These are phyloP conservation scores for Otolemur crassicaudatus DNA, from an alignment of 2,797 vertebrate species.

Conservation along the genomic window DNA sequence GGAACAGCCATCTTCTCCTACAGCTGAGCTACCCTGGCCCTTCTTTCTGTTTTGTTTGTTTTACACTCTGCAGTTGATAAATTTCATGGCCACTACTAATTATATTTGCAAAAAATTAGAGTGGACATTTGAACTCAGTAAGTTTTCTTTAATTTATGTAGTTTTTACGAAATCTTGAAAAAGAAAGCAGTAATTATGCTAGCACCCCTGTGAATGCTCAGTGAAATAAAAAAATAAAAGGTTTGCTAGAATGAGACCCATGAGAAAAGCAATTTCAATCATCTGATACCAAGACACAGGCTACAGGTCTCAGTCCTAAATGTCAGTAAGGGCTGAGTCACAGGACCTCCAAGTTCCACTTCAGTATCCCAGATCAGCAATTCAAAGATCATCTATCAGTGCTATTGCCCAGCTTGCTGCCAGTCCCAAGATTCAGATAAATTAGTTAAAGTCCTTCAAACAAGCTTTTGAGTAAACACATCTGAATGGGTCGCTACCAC, in stretches of 20 bases:
- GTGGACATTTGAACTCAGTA: constrained; percentile 10
- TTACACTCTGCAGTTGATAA: constrained; percentile 34
- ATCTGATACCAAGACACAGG: not conserved
- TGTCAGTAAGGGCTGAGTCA: not conserved
- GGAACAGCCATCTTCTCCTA: not conserved
- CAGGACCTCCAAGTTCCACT: not conserved
- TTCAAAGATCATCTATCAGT: not conserved
- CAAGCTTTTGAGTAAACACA: not conserved
- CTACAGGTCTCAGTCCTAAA: not conserved
- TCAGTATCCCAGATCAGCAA: not conserved
- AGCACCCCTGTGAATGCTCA: not conserved
- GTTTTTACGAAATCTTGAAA: constrained; percentile 51
- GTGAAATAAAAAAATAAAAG: constrained; percentile 14
- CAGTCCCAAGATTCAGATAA: not conserved
- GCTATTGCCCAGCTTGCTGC: not conserved
- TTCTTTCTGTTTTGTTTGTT: constrained; percentile 1
- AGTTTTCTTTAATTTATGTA: constrained; percentile 22
- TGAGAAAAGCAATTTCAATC: constrained; percentile 7
- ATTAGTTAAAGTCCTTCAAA: not conserved
- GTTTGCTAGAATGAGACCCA: not conserved
- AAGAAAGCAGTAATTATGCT: not conserved
- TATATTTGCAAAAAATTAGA: constrained; percentile 4
- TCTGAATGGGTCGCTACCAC: not conserved
- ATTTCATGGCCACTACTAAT: not conserved
- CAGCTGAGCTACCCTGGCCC: not conserved